Conservation (phyloP, 2,888 invertebrate species). For the Brachylomia viminalis region DNA sequence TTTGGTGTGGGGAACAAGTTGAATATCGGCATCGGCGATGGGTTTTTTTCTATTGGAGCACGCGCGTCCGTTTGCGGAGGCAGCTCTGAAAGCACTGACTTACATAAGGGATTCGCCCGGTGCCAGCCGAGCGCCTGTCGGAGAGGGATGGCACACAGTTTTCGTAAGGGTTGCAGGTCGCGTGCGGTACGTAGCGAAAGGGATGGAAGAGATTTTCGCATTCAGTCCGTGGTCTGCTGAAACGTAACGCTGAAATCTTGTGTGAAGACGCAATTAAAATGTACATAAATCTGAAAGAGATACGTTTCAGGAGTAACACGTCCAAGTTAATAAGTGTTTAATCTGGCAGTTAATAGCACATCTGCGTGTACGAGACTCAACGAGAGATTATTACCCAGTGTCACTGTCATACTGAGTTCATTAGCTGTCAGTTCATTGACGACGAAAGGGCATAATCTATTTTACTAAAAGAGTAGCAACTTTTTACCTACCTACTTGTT, state of each 20-base stretch:
- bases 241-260: slow-evolving; percentile 84
- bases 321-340: slow-evolving; percentile 80
- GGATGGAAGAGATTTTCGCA: slow-evolving; percentile 84
- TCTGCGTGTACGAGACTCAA: slow-evolving; percentile 53
- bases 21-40: slow-evolving; percentile 79
- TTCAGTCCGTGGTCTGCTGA: slow-evolving; percentile 76
- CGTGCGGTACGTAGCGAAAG: slow-evolving; percentile 77
- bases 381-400: slow-evolving; percentile 25
- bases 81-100: slow-evolving; percentile 84
- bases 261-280: slow-evolving; percentile 89
- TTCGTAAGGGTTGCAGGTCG: slow-evolving; percentile 83
- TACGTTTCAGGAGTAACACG: slow-evolving; percentile 77
- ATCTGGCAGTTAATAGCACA: slow-evolving; percentile 75
- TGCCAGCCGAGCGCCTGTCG: slow-evolving; percentile 81
- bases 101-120: slow-evolving; percentile 88
- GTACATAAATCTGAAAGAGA: slow-evolving; percentile 84
- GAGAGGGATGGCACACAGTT: slow-evolving; percentile 82
- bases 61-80: slow-evolving; percentile 75
- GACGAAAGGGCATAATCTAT: not conserved
- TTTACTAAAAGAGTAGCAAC: not conserved
- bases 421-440: slow-evolving; percentile 17
- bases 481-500: not conserved
- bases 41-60: slow-evolving; percentile 62
- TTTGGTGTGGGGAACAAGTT: slow-evolving; percentile 63
- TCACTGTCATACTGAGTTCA: slow-evolving; percentile 23